These are phyloP conservation scores for Argyra leucocephala DNA, from an alignment of 2,888 invertebrate genomes.

Conservation along the genomic window DNA sequence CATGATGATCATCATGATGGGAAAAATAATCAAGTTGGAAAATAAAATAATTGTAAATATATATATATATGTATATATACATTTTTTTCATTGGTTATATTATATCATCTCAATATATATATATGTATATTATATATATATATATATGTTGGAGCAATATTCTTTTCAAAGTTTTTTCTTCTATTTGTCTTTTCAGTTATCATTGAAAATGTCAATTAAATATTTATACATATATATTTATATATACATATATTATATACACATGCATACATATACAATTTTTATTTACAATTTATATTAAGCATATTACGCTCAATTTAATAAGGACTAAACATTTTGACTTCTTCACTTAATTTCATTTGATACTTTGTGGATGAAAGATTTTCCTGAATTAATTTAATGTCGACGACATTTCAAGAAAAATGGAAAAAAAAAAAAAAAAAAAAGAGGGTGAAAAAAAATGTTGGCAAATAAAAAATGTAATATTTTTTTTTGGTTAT, in stretches of 20 bases:
- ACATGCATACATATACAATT: not conserved
- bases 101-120: too few relatives aligned
- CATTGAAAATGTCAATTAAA: not conserved
- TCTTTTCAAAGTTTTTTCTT: not conserved
- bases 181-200: not conserved
- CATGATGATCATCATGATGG: not conserved
- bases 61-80: not conserved
- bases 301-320: slow-evolving; percentile 16
- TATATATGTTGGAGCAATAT: not conserved
- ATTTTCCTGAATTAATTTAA: slow-evolving; percentile 22
- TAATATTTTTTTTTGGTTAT: not conserved
- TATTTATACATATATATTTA: too few relatives aligned
- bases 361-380: slow-evolving; percentile 18
- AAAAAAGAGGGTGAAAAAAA: not conserved
- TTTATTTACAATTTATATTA: not conserved
- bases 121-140: too few relatives aligned
- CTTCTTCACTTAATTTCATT: slow-evolving; percentile 21
- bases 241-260: not conserved
- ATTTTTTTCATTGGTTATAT: too few relatives aligned
- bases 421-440: not conserved
- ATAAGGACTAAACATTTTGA: slow-evolving; percentile 18
- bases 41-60: not conserved
- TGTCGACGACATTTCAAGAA: slow-evolving; percentile 11
- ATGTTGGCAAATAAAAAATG: not conserved
- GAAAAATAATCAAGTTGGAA: not conserved